Percentiles rank a stretch among this genome's conserved stretches.
phyloP scores from a whole-genome alignment of 2,113 vertebrate species.

The Chascanopsetta lugubris region DNA sequence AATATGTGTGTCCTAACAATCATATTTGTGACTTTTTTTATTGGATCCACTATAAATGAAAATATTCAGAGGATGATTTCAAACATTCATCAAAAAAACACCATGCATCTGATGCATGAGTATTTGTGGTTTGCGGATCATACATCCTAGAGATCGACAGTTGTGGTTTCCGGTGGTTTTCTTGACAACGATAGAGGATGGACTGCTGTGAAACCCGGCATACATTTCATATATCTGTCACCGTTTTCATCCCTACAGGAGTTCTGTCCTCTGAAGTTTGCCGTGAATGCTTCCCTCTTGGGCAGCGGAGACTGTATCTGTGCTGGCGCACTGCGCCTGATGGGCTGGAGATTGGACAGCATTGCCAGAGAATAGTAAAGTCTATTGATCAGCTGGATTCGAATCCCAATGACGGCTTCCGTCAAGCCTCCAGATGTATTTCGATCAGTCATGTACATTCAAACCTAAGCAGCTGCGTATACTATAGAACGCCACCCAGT shows the following conservation, averaged over 20 bases:
- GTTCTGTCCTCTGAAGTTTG: neutral
- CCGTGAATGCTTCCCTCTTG: neutral
- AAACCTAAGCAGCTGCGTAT: conserved; percentile 31
- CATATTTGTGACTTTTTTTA: too few species aligned
- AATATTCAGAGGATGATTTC: too few species aligned
- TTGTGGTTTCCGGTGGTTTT: neutral
- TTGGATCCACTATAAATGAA: too few species aligned
- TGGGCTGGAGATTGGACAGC: conserved; percentile 29
- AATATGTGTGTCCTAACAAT: too few species aligned
- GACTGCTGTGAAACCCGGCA: neutral
- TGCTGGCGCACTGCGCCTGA: neutral
- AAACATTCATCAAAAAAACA: neutral
- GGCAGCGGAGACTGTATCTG: neutral
- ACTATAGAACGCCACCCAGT: neutral
- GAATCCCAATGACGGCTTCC: conserved; percentile 50
- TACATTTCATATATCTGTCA: neutral
- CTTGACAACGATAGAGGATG: neutral
- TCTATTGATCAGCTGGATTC: conserved; percentile 62
- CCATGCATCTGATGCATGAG: neutral
- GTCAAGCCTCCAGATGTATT: conserved; percentile 51
- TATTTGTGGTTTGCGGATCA: neutral
- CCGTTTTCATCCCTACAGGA: neutral
- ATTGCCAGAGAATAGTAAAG: conserved; percentile 54
- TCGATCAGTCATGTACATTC: conserved; percentile 51
- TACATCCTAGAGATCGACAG: too few species aligned